Base-by-base conservation (phyloP, 1,140 invertebrate genomes). In the Euglossa dilemma region DNA sequence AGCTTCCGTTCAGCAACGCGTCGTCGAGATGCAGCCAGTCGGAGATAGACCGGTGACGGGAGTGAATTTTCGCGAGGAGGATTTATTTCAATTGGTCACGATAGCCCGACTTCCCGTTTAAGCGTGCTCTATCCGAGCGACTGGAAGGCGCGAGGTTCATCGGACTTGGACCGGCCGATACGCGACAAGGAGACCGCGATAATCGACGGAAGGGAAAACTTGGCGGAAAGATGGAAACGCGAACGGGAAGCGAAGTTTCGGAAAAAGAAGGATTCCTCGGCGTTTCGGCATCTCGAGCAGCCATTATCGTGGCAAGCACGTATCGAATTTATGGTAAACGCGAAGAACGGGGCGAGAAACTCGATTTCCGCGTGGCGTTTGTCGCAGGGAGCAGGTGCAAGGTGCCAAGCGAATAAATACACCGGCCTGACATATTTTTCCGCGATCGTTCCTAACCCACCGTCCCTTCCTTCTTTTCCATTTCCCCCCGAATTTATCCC, bases 21-120 rank as follows among this genome's bases (percentile, higher is more conserved):
- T 36, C 1, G 36, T 36, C 36, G 36, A 36, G 36, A 36, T 36
- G 36, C 36, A 36, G 36, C 36, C 1, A 36, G 36, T 36, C 36
- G 36, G 36, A 36, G 36, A 36, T 36, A 36, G 1, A 36, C 36
- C 36, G 36, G 61, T 12, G 12, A 12, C 8, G 4, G 9, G 14
- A 25, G 3, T 0, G 12, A 14, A 28, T n/a, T 56, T 61, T 79
- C 36, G 20, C 2, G 14, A 76, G 28, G 4, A 43, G 45, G 63
- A 87, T 70, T 87, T 47, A 87, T 88, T 88, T 85, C 81, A 80
- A 88, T 88, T 85, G 72, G 57, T 36, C 56, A 14, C 74, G 85
- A 63, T 69, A 64, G 56, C 23, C 16, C 56, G 23, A 73, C 61
- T 85, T 87, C 86, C 86, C 74, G 82, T 76, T 85, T 63, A 64